Evolutionary conservation across 2,888 invertebrate genomes (phyloP), one percentile per base, ranked within the genome.

Genomic region (Sminthurides aquaticus): DNA sequence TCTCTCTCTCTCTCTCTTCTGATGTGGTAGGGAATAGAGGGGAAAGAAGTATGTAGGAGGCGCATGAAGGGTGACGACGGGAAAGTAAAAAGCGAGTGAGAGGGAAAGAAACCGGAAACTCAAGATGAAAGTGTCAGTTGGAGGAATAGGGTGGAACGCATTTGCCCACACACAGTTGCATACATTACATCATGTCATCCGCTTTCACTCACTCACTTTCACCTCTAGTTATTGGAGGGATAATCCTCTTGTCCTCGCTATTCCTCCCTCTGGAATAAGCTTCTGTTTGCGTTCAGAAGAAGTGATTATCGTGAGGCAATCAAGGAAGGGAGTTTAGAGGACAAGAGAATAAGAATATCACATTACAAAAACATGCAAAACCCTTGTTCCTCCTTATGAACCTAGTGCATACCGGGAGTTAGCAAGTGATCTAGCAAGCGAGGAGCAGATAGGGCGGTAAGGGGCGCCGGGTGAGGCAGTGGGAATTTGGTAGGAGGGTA

Each of bases 101-200:
- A 22, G 52, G 20, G 8, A 20, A 34, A 15, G 15, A 20, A 52
- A 20, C 20, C 20, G 52, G 52, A 52, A 52, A 52, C 20, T 52
- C 20, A 22, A 52, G 52, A 52, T 52, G 52, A 20, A 52, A 52
- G 20, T 52, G 52, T 52, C 52, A 52, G 52, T 52, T 8, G 20
- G 22, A 52, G n/a, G 52, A 52, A 20, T 8, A 15, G 52, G 22
- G 20, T 18, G 52, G 52, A 52, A 20, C 11, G 43, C 5, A 34
- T 34, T 34, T 34, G 43, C 43, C 5, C 43, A 34, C n/a, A n/a
- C n/a, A 34, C 43, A 34, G 8, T 34, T 34, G 43, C 43, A 34
- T 34, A 34, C 43, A 34, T 34, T 34, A 34, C 8, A 15, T n/a
- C n/a, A n/a, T 34, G 43, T 15, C 43, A 34, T 5, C 15, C 15